Percentiles rank a stretch among this genome's conserved stretches.
These are phyloP conservation scores for Cylas formicarius DNA, from an alignment of 1,140 invertebrate species.

Conservation along the genomic window DNA sequence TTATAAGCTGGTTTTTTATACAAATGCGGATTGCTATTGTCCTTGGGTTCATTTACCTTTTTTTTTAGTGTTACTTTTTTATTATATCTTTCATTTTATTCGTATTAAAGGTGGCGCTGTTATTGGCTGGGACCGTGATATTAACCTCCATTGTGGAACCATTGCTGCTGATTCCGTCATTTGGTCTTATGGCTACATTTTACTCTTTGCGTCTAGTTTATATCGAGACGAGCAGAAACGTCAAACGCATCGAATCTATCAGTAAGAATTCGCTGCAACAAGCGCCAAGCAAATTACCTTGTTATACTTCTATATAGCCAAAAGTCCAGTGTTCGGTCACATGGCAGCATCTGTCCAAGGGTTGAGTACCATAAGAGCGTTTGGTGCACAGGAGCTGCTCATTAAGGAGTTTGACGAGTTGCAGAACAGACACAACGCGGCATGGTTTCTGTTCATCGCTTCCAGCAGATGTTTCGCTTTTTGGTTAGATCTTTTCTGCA, in stretches of 20 bases:
- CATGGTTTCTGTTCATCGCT: constrained; percentile 58
- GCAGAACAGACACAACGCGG: constrained; percentile 65
- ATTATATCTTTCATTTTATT: constrained; percentile 13
- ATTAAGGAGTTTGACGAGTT: constrained; percentile 72
- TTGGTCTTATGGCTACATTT: constrained; percentile 25
- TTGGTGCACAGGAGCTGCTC: constrained; percentile 67
- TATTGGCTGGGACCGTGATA: constrained; percentile 46
- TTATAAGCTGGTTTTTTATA: too few relatives aligned
- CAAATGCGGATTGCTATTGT: too few relatives aligned
- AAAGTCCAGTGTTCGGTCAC: constrained; percentile 48
- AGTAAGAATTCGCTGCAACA: constrained; percentile 28
- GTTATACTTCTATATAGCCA: constrained; percentile 40
- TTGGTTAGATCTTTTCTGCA: constrained; percentile 70
- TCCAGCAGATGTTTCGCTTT: constrained; percentile 66
- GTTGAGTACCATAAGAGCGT: constrained; percentile 63
- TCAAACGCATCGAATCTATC: constrained; percentile 33
- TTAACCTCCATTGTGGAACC: constrained; percentile 68
- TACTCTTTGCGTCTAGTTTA: constrained; percentile 26
- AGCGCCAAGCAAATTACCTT: too few relatives aligned
- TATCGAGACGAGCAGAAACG: constrained; percentile 29
- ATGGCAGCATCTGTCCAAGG: constrained; percentile 46
- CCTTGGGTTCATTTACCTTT: too few relatives aligned
- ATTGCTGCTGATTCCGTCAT: constrained; percentile 49
- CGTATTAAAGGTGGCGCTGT: constrained; percentile 19
- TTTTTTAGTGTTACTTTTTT: background rate